Evolutionary conservation across 1,140 invertebrate species (phyloP), one percentile per base, ranked within the genome.

Genomic region (Acromyrmex heyeri): DNA sequence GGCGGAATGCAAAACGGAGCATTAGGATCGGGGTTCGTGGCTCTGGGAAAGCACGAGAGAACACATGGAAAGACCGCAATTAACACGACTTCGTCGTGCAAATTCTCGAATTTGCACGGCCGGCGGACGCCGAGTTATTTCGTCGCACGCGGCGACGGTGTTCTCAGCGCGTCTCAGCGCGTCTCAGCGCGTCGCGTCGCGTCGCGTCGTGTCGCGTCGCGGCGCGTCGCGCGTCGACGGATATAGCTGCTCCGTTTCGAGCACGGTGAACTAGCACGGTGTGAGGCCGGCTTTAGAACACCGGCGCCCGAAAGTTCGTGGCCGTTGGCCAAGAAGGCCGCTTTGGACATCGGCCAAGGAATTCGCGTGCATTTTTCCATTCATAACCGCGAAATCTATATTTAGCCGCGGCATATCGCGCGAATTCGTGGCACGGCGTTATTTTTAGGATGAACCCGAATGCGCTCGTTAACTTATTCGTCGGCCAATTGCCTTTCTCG

Each of bases 321-420:
- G 91, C 91, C 86, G 82, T 30, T 21, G 82, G 91, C 92, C 93
- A 94, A 93, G 90, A 91, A 64, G 88, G 86, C 87, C 87, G 89
- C 38, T 38, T 79, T 93, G 92, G 87, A 86, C 65, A 0, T 30
- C 38, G 34, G 92, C 93, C 93, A 94, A 91, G 86, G 92, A 93
- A 94, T 93, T 89, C 88, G 90, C 91, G 85, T 91, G 91, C 92
- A 94, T 95, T 95, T 94, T 94, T 94, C 93, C 94, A 95, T 95
- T 94, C 93, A 95, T 94, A 94, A 95, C 91, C 87, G 78, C 85
- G 87, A 48, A 72, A 85, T 88, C 92, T 93, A 93, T 89, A 93
- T 93, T 90, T 90, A 85, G 86, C 82, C 82, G 77, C 86, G 77
- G 67, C 78, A 82, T 85, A 89, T 91, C 85, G 82, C 81, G 73